phyloP scores from a whole-genome alignment of 1,140 invertebrate genomes.

The Eupristina koningsbergeri region DNA sequence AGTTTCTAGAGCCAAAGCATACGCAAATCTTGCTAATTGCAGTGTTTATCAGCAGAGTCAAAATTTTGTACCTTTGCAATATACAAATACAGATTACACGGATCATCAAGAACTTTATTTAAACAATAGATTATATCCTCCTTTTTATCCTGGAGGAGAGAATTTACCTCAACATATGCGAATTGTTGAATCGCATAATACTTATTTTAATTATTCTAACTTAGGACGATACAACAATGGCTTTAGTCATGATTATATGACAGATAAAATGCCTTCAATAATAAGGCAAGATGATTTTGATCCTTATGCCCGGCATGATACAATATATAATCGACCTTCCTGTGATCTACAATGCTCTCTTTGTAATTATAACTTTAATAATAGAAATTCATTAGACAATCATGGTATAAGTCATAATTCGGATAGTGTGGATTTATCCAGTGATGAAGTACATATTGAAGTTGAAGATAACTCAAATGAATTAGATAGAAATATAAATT shows the following conservation, averaged over 20 bases:
- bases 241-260: conserved; percentile 41
- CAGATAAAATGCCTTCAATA: conserved; percentile 49
- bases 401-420: conserved; percentile 62
- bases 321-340: conserved; percentile 53
- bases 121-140: conserved; percentile 62
- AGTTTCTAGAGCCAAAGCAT: conserved; percentile 56
- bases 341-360: conserved; percentile 66
- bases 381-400: conserved; percentile 63
- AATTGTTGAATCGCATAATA: conserved; percentile 65
- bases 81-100: conserved; percentile 59
- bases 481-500: conserved; percentile 57
- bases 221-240: conserved; percentile 55
- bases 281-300: conserved; percentile 54
- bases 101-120: conserved; percentile 66
- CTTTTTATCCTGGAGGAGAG: conserved; percentile 62
- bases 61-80: conserved; percentile 60
- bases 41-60: conserved; percentile 67
- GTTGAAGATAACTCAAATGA: conserved; percentile 63
- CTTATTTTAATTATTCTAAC: conserved; percentile 61
- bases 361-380: conserved; percentile 65
- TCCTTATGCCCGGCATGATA: conserved; percentile 50
- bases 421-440: conserved; percentile 62
- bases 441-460: conserved; percentile 64
- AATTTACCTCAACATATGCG: conserved; percentile 64
- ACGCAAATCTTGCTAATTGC: conserved; percentile 60